These are phyloP conservation scores for Gobionotothen gibberifrons DNA, from an alignment of 2,797 vertebrate species.

Conservation along the genomic window DNA sequence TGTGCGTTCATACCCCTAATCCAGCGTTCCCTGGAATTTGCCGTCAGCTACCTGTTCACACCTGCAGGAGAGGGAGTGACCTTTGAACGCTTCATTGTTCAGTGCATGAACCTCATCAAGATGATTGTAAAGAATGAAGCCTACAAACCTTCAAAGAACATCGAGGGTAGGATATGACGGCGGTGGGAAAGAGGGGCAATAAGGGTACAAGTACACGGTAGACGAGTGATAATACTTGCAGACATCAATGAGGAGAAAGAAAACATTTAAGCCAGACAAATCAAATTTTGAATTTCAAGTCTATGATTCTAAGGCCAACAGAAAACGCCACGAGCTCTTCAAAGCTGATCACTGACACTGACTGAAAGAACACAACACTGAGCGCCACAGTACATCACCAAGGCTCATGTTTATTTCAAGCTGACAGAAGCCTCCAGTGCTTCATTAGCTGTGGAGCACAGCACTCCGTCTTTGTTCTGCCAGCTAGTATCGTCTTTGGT, in stretches of 20 bases:
- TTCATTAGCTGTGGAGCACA: conserved; percentile 53
- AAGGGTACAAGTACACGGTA: neutral
- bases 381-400: conserved; percentile 15
- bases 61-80: conserved; percentile 91
- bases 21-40: conserved; percentile 94
- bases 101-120: conserved; percentile 99
- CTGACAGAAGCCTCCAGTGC: conserved; percentile 44
- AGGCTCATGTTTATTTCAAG: conserved; percentile 59
- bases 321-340: conserved; percentile 3
- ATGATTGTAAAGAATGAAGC: conserved; percentile 97
- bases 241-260: neutral
- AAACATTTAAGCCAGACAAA: conserved; percentile 10
- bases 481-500: conserved; percentile 18
- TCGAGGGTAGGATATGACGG: conserved; percentile 87
- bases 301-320: neutral
- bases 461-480: conserved; percentile 50
- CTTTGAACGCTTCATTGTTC: conserved; percentile 96
- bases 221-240: neutral
- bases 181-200: neutral
- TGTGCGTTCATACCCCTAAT: conserved; percentile 94
- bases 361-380: conserved; percentile 33
- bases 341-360: conserved; percentile 16
- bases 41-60: conserved; percentile 95
- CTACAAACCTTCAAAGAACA: conserved; percentile 95
- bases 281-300: conserved; percentile 8